These are phyloP conservation scores for Arion vulgaris DNA, from an alignment of 1,140 invertebrate species.

Conservation along the genomic window DNA sequence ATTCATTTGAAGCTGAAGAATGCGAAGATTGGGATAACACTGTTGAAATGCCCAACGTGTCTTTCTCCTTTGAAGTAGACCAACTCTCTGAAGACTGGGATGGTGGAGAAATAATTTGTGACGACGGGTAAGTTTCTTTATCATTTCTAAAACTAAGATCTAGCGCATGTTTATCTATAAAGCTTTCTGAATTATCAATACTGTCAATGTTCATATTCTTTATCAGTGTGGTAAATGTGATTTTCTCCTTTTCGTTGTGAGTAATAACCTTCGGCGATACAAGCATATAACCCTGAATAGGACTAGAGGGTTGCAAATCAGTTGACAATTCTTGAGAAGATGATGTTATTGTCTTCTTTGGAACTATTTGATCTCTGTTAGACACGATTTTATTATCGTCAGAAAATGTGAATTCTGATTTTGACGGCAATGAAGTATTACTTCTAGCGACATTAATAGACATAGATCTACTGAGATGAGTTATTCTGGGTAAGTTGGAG, in stretches of 20 bases:
- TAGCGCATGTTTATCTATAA: too few species aligned
- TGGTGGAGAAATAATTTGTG: neutral
- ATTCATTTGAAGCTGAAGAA: slow-evolving; percentile 3
- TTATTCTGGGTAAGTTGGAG: neutral
- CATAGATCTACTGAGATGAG: slow-evolving; percentile 12
- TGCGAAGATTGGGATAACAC: neutral
- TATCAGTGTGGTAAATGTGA: neutral
- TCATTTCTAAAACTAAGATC: too few species aligned
- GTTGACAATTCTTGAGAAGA: neutral
- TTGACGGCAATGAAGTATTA: neutral
- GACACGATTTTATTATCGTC: neutral
- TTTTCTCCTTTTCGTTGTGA: neutral
- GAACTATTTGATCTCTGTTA: neutral
- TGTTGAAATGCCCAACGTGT: neutral
- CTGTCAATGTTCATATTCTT: too few species aligned
- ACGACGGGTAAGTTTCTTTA: neutral
- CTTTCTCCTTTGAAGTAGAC: neutral
- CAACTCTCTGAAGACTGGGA: neutral
- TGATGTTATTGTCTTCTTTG: slow-evolving; percentile 4
- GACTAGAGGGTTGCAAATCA: neutral
- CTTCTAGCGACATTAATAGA: slow-evolving; percentile 8
- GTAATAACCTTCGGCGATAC: slow-evolving; percentile 8
- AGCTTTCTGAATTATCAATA: too few species aligned
- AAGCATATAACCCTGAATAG: neutral
- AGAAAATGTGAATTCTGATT: neutral